Conservation (phyloP, 2,113 vertebrate genomes). For the Phasianus colchicus region DNA sequence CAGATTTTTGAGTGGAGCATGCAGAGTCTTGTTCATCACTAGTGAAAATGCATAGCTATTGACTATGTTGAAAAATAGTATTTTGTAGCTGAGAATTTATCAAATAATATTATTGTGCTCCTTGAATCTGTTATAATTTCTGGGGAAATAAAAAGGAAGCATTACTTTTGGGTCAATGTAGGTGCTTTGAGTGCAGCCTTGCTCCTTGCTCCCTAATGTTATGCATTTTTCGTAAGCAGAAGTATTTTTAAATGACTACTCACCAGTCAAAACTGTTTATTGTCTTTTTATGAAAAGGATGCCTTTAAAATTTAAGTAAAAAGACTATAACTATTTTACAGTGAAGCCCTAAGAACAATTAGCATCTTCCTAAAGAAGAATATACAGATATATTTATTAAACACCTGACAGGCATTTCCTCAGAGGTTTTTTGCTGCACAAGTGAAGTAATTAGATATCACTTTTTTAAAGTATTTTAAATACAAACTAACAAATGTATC, state of each 20-base stretch:
- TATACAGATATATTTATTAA: background rate
- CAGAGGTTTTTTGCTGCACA: background rate
- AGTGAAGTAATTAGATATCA: background rate
- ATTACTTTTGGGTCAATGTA: too few species aligned
- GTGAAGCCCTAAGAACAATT: background rate
- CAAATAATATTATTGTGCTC: too few species aligned
- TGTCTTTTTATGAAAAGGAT: background rate
- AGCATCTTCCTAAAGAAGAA: background rate
- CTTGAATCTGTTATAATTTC: too few species aligned
- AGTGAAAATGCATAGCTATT: too few species aligned
- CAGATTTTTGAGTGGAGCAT: too few species aligned
- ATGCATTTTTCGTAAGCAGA: constrained; percentile 7
- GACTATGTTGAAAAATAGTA: too few species aligned
- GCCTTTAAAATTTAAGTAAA: background rate
- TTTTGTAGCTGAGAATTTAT: background rate
- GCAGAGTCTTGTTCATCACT: too few species aligned
- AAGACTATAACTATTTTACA: background rate
- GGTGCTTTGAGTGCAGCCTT: background rate
- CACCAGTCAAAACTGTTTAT: background rate
- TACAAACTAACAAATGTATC: constrained; percentile 6
- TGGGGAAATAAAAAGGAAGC: too few species aligned
- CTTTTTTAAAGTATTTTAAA: constrained; percentile 28
- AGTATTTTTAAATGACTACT: background rate
- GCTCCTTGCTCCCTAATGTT: background rate
- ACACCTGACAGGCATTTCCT: background rate